phyloP scores from a whole-genome alignment of 2,113 vertebrate genomes.

The Donacobius atricapilla region DNA sequence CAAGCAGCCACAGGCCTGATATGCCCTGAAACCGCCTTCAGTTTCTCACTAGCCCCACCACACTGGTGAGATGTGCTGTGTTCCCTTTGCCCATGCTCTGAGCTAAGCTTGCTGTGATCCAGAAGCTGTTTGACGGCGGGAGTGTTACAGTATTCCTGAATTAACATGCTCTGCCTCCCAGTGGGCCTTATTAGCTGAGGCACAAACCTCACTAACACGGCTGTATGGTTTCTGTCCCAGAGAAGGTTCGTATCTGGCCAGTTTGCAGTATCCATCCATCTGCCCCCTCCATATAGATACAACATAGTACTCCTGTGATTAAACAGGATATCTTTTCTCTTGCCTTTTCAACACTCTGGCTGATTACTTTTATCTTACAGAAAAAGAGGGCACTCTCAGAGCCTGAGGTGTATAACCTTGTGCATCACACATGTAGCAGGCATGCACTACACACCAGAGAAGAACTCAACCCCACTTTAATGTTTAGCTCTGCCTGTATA shows the following conservation, averaged over 20 bases:
- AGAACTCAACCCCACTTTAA: background rate
- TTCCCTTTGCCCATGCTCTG: background rate
- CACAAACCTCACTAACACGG: constrained; percentile 37
- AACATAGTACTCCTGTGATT: background rate
- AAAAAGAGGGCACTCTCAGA: background rate
- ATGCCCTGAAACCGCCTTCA: background rate
- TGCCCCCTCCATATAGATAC: background rate
- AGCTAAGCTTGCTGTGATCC: constrained; percentile 24
- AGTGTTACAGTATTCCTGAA: constrained; percentile 48
- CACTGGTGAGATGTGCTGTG: accelerated
- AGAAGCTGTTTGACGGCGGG: background rate
- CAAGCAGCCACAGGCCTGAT: background rate
- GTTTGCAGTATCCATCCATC: constrained; percentile 37
- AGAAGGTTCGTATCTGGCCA: background rate
- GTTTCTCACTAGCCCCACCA: background rate
- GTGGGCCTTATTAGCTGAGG: constrained; percentile 52
- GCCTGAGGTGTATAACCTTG: background rate
- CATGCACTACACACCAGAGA: background rate
- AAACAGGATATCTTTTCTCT: background rate
- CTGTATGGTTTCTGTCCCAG: constrained; percentile 19
- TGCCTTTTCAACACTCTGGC: background rate
- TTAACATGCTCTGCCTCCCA: constrained; percentile 45
- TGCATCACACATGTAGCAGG: background rate
- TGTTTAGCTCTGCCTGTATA: background rate
- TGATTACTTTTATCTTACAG: background rate